phyloP scores from a whole-genome alignment of 2,797 vertebrate genomes.

The Spatula clypeata region DNA sequence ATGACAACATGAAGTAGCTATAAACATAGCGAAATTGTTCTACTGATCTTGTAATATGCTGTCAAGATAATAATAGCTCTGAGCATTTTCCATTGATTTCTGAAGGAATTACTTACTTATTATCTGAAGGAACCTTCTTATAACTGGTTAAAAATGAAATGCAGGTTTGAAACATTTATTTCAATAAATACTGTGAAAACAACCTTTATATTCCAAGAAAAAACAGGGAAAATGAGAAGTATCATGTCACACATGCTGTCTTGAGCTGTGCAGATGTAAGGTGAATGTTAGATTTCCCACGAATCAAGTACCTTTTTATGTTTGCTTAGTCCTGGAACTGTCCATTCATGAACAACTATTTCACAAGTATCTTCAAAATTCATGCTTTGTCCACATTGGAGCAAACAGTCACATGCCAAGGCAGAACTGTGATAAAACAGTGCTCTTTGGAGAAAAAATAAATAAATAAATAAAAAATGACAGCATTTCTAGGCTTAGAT shows the following conservation, averaged over 20 bases:
- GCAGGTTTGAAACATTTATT: background rate
- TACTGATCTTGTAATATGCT: slow-evolving; percentile 55
- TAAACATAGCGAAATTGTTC: slow-evolving; percentile 46
- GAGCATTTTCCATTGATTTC: slow-evolving; percentile 58
- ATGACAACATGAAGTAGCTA: slow-evolving; percentile 28
- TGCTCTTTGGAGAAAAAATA: background rate
- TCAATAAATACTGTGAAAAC: slow-evolving; percentile 48
- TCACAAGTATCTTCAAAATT: slow-evolving; percentile 2
- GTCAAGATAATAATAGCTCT: slow-evolving; percentile 57
- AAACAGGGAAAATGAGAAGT: slow-evolving; percentile 12
- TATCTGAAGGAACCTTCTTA: slow-evolving; percentile 3
- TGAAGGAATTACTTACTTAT: slow-evolving; percentile 59
- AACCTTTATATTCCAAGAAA: slow-evolving; percentile 19
- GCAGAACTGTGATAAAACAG: background rate
- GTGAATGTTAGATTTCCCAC: background rate
- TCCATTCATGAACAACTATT: background rate
- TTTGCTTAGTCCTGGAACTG: background rate
- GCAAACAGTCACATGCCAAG: background rate
- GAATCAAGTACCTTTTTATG: background rate
- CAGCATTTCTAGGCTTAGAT: background rate
- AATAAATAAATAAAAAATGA: background rate
- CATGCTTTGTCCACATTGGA: background rate
- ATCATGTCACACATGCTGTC: background rate
- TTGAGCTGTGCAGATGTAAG: background rate
- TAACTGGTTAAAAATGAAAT: slow-evolving; percentile 43